Conservation (phyloP, 2,888 invertebrate species). For the Sminthurides aquaticus region DNA sequence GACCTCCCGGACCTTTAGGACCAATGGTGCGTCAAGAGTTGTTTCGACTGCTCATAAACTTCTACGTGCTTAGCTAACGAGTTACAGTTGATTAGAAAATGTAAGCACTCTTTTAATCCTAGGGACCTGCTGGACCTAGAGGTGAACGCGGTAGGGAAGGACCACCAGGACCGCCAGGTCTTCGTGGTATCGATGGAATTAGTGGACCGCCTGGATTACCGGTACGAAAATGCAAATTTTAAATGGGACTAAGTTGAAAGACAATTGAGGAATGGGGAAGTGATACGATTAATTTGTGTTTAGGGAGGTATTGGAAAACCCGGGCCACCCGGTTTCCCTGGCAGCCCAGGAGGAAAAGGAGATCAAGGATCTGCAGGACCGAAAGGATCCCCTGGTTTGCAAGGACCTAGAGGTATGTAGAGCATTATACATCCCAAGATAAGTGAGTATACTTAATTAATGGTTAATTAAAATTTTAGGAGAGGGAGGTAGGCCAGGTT, state of each 20-base stretch:
- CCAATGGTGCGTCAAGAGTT: conserved; percentile 55
- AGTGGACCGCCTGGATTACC: conserved; percentile 68
- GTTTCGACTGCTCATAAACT: too few species aligned
- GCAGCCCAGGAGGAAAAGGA: conserved; percentile 71
- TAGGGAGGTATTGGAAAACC: conserved; percentile 72
- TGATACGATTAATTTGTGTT: too few species aligned
- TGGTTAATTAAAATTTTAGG: conserved; percentile 47
- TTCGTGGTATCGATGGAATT: conserved; percentile 70
- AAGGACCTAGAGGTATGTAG: conserved; percentile 62
- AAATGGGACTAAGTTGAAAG: too few species aligned
- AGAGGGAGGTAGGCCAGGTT: conserved; percentile 70
- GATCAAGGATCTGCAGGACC: conserved; percentile 67
- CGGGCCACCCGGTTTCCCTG: conserved; percentile 78
- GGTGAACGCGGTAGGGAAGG: conserved; percentile 82
- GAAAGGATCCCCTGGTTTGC: conserved; percentile 72
- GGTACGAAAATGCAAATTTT: conserved; percentile 52
- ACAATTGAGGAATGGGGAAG: too few species aligned
- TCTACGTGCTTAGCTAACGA: too few species aligned
- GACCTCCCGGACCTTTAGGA: conserved; percentile 57
- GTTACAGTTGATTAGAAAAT: background rate
- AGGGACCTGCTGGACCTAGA: conserved; percentile 71
- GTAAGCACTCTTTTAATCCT: conserved; percentile 24
- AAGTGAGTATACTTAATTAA: background rate
- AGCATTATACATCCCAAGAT: conserved; percentile 12
- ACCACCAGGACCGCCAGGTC: conserved; percentile 63